Evolutionary conservation across 2,888 invertebrate species (phyloP).

Genomic region (Cacoxenus indagator): DNA sequence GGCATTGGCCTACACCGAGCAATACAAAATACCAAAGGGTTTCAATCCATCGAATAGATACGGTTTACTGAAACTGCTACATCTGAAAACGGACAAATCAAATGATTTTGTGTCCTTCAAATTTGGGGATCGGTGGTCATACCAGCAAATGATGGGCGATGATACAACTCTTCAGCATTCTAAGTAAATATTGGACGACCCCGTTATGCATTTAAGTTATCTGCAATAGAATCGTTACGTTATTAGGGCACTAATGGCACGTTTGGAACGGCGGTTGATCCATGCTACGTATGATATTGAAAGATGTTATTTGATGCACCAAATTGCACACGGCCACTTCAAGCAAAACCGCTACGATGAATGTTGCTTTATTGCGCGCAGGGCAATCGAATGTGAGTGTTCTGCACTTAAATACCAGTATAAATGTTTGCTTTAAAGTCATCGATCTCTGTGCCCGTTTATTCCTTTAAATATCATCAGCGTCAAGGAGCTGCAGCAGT

Average conservation of each 20-base stretch:
- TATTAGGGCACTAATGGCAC: constrained; percentile 44
- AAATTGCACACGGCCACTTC: constrained; percentile 56
- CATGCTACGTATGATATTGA: constrained; percentile 59
- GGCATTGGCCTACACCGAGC: constrained; percentile 52
- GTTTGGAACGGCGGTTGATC: constrained; percentile 53
- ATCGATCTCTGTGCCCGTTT: background rate
- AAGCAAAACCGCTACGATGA: constrained; percentile 54
- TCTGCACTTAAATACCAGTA: background rate
- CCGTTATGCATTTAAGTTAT: no score
- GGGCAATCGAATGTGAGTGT: constrained; percentile 51
- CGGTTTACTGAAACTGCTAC: constrained; percentile 37
- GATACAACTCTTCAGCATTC: no score
- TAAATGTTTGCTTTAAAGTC: background rate
- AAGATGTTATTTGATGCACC: constrained; percentile 56
- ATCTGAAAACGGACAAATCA: constrained; percentile 45
- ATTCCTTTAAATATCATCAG: no score
- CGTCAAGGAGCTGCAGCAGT: constrained; percentile 55
- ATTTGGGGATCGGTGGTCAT: no score
- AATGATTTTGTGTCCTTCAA: no score
- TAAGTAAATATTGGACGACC: no score
- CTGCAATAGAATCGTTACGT: no score
- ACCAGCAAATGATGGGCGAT: no score
- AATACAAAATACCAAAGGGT: constrained; percentile 30
- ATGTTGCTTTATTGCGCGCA: constrained; percentile 56
- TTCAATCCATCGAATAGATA: constrained; percentile 14